These are phyloP conservation scores for Argyrosomus regius DNA, from an alignment of 2,797 vertebrate genomes.

Conservation along the genomic window DNA sequence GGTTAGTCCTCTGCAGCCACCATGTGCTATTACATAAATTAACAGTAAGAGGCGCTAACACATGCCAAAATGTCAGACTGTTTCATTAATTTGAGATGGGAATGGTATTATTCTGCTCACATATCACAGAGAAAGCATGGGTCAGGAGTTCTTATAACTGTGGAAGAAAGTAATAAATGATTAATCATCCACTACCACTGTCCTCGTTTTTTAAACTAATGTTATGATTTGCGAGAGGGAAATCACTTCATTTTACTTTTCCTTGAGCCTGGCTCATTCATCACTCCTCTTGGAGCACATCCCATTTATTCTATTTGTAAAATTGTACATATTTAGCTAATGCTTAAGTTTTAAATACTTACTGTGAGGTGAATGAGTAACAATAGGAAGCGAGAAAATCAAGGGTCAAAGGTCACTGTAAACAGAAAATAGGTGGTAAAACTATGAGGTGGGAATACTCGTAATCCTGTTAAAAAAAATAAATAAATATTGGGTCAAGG, in stretches of 20 bases:
- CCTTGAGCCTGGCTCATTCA: conserved; percentile 40
- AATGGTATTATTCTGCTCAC: conserved; percentile 15
- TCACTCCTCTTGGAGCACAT: conserved; percentile 29
- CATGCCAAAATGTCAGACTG: background rate
- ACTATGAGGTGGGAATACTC: background rate
- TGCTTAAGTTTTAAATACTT: background rate
- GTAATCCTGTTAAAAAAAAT: background rate
- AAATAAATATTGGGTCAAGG: too few relatives aligned
- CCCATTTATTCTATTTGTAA: conserved; percentile 10
- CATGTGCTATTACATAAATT: background rate
- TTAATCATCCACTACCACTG: conserved; percentile 35
- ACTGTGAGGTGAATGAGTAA: conserved; percentile 15
- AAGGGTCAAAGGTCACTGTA: conserved; percentile 20
- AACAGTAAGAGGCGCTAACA: conserved; percentile 12
- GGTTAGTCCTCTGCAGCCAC: background rate
- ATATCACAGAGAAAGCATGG: background rate
- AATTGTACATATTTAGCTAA: conserved; percentile 1
- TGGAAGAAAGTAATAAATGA: conserved; percentile 43
- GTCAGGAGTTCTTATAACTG: conserved; percentile 25
- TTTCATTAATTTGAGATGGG: background rate
- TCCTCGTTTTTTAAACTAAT: conserved; percentile 51
- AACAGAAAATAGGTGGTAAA: background rate
- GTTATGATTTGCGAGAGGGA: conserved; percentile 46
- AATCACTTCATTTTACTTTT: conserved; percentile 44
- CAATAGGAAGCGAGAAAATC: background rate